Evolutionary conservation across 2,888 invertebrate genomes (phyloP), one percentile per base, ranked within the genome.

Genomic region (Mesochorus sp.): DNA sequence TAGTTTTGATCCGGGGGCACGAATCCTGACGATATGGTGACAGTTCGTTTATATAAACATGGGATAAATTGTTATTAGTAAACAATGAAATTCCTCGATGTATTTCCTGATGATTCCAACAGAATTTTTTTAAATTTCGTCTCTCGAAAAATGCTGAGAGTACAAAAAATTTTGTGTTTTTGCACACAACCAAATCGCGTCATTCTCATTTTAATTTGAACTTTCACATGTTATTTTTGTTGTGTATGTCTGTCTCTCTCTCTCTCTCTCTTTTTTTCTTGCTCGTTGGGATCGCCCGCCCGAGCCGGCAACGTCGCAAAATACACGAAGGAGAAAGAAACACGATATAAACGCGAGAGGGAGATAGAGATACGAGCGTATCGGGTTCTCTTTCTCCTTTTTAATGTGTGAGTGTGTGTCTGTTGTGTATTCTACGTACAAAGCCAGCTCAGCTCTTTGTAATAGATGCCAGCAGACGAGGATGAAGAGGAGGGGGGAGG

Each of bases 151-250:
- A n/a, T n/a, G n/a, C n/a, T n/a, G n/a, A n/a, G n/a, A n/a, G n/a
- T n/a, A n/a, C n/a, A n/a, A n/a, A n/a, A n/a, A 1, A 24, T 49
- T 2, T 21, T n/a, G 21, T 34, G 31, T 19, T 14, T 28, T n/a
- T 31, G 19, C 19, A 37, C n/a, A 66, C 21, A 6, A 42, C 53
- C 51, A 51, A 51, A 73, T 70, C 71, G 67, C 67, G 67, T 61
- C 68, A 49, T 73, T 47, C 51, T 70, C 44, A 75, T 71, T 80
- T 82, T 75, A 72, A 80, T 81, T 80, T 85, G 67, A 84, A 88
- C 88, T 88, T 87, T 88, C 85, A 85, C 87, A 84, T 88, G 85
- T 81, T 84, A 80, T 81, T 82, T 83, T 84, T 82, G n/a, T n/a
- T n/a, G n/a, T n/a, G n/a, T n/a, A n/a, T n/a, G n/a, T n/a, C n/a